These are phyloP conservation scores for Phymatocera aterrima DNA, from an alignment of 2,888 invertebrate genomes.

Conservation along the genomic window DNA sequence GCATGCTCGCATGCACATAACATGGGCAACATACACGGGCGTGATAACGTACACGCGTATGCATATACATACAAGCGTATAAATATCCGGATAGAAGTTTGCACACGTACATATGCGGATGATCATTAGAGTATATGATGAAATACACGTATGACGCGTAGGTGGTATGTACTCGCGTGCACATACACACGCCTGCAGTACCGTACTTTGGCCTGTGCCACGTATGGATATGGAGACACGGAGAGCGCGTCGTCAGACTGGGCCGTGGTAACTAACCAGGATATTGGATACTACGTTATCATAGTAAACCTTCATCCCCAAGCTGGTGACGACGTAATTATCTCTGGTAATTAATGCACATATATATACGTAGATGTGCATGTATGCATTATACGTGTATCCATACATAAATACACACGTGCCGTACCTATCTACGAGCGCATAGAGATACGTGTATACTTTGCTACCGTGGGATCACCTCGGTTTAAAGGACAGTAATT, in stretches of 20 bases:
- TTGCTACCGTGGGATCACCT: slow-evolving; percentile 1
- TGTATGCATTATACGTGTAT: background rate
- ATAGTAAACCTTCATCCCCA: slow-evolving; percentile 60
- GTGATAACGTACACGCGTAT: no score
- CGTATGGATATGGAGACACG: slow-evolving; percentile 33
- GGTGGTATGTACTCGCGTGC: no score
- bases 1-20: no score
- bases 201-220: background rate
- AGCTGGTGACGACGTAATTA: slow-evolving; percentile 61
- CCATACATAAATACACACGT: background rate
- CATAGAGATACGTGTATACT: no score
- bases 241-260: slow-evolving; percentile 34
- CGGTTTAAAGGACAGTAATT: slow-evolving; percentile 36
- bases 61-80: background rate
- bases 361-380: slow-evolving; percentile 32
- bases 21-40: no score
- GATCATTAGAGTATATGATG: background rate
- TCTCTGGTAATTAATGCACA: slow-evolving; percentile 62
- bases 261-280: slow-evolving; percentile 56
- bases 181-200: background rate
- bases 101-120: background rate
- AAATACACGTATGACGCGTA: background rate
- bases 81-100: slow-evolving; percentile 12
- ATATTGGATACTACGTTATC: slow-evolving; percentile 62
- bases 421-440: background rate